A percentile compares a stretch with the other conserved stretches of the same genome.
Conservation (phyloP, 1,140 invertebrate genomes). For the Drosophila sechellia region DNA sequence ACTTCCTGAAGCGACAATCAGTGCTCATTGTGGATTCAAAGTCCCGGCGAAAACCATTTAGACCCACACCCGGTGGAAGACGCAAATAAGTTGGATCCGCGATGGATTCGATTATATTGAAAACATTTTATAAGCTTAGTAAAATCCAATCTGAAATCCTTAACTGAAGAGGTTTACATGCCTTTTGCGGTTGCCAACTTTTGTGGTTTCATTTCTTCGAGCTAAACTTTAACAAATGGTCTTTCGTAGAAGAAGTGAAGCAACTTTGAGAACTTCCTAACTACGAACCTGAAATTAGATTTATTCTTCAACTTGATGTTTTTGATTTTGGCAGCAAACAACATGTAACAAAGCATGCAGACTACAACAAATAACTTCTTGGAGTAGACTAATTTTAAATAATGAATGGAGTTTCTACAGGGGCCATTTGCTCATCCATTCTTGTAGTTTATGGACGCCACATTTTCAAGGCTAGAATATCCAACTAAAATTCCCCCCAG, state of each 20-base stretch:
- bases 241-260: no score
- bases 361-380: not conserved
- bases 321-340: not conserved
- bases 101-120: not conserved
- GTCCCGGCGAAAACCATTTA: slow-evolving; percentile 90
- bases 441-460: slow-evolving; percentile 8
- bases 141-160: not conserved
- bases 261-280: no score
- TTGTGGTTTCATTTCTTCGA: no score
- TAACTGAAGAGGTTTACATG: no score
- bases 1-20: slow-evolving; percentile 91
- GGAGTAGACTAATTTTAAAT: slow-evolving; percentile 12
- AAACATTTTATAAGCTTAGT: not conserved
- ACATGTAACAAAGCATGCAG: not conserved
- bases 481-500: slow-evolving; percentile 10
- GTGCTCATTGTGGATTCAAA: slow-evolving; percentile 93
- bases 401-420: slow-evolving; percentile 29
- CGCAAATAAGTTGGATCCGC: slow-evolving; percentile 47
- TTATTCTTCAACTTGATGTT: no score
- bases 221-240: no score
- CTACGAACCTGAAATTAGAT: no score
- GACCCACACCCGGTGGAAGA: slow-evolving; percentile 73
- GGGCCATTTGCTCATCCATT: slow-evolving; percentile 1
- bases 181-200: not conserved
- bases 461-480: slow-evolving; percentile 28